These are phyloP conservation scores for Fistularia tabacaria DNA, from an alignment of 2,797 vertebrate genomes.

Conservation along the genomic window DNA sequence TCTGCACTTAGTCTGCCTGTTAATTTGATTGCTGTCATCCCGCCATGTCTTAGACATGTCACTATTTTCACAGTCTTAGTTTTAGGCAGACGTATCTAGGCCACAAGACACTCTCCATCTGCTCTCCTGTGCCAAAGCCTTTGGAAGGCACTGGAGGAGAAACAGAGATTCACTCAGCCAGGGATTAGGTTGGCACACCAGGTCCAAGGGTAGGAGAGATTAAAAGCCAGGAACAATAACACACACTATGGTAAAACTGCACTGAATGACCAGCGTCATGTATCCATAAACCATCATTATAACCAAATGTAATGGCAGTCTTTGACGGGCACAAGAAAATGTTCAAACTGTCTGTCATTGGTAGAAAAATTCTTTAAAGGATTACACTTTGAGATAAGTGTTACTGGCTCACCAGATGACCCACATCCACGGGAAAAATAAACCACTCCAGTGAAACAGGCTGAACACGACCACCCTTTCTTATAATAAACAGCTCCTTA, in stretches of 20 bases:
- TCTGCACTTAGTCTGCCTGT: conserved; percentile 8
- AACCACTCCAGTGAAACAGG: conserved; percentile 1
- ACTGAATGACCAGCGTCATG: not conserved
- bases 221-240: conserved; percentile 52
- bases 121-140: conserved; percentile 53
- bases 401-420: not conserved
- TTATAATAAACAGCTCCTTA: conserved; percentile 18
- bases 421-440: not conserved
- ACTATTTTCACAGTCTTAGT: conserved; percentile 46
- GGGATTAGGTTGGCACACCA: conserved; percentile 63
- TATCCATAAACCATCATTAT: conserved; percentile 5
- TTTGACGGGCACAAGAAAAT: not conserved
- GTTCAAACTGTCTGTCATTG: conserved; percentile 2
- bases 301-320: not conserved
- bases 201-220: conserved; percentile 64
- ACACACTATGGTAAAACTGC: conserved; percentile 20
- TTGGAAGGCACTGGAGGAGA: conserved; percentile 37
- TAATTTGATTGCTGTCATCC: conserved; percentile 24
- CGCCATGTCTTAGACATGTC: conserved; percentile 48
- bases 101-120: conserved; percentile 66
- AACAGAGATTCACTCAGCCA: conserved; percentile 27
- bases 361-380: not conserved
- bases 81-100: conserved; percentile 55
- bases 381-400: not conserved
- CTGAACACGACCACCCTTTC: not conserved